phyloP scores from a whole-genome alignment of 1,140 invertebrate genomes.

The Drosophila nasuta region DNA sequence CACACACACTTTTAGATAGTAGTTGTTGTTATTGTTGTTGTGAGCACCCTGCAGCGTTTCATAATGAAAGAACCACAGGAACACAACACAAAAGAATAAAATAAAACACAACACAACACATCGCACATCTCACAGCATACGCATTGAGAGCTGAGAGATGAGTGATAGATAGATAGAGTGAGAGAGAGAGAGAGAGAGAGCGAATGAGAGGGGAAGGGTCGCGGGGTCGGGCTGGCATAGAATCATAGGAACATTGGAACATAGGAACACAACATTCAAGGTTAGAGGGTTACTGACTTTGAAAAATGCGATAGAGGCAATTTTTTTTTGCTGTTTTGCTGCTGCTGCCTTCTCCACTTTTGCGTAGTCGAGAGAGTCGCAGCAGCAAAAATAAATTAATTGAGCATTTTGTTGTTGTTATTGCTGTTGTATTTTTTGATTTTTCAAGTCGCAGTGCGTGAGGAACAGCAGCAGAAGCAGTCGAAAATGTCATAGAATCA shows the following conservation, averaged over 20 bases:
- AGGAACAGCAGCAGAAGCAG: slow-evolving; percentile 19
- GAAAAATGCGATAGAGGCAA: slow-evolving; percentile 78
- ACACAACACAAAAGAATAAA: slow-evolving; percentile 14
- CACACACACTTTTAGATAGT: background rate
- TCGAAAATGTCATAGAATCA: slow-evolving; percentile 65
- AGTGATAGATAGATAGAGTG: background rate
- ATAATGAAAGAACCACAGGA: slow-evolving; percentile 62
- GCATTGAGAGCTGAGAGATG: slow-evolving; percentile 11
- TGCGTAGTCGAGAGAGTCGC: slow-evolving; percentile 5
- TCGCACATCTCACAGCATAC: slow-evolving; percentile 1
- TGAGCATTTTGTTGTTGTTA: slow-evolving; percentile 57
- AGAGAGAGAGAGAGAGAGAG: background rate
- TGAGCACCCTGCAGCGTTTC: slow-evolving; percentile 61
- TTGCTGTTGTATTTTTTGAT: slow-evolving; percentile 49
- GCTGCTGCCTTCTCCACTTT: slow-evolving; percentile 8
- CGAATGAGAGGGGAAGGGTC: background rate
- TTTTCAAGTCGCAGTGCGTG: slow-evolving; percentile 68
- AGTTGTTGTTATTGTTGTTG: background rate
- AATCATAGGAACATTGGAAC: slow-evolving; percentile 63
- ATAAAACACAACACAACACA: background rate
- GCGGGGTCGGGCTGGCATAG: slow-evolving; percentile 50
- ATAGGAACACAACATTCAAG: slow-evolving; percentile 68
- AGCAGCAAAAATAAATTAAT: slow-evolving; percentile 65
- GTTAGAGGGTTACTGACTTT: slow-evolving; percentile 84
- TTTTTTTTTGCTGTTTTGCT: slow-evolving; percentile 50